phyloP scores from a whole-genome alignment of 2,113 vertebrate species.

The Myanophis thanlyinensis region DNA sequence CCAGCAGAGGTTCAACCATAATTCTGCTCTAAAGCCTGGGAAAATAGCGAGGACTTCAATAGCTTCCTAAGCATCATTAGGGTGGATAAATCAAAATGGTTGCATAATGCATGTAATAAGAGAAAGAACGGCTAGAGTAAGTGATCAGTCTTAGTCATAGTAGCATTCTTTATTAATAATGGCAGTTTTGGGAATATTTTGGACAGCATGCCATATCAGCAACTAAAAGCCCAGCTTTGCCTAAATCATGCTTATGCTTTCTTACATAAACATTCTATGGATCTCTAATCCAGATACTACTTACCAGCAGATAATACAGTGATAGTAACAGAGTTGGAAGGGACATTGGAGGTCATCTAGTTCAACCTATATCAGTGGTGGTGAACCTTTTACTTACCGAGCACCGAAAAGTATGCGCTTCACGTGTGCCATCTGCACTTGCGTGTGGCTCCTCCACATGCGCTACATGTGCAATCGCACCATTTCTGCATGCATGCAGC shows the following conservation, averaged over 20 bases:
- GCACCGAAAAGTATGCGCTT: too few species aligned
- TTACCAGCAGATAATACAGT: not conserved
- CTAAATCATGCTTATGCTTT: not conserved
- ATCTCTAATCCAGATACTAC: not conserved
- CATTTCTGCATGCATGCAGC: too few species aligned
- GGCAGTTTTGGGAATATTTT: not conserved
- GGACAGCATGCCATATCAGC: not conserved
- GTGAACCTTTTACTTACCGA: too few species aligned
- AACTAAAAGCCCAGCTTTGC: not conserved
- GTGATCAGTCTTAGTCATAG: not conserved
- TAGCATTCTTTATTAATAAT: not conserved
- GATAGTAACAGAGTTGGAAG: not conserved
- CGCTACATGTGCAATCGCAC: too few species aligned
- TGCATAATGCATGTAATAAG: not conserved
- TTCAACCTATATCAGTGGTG: too few species aligned
- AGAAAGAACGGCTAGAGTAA: not conserved
- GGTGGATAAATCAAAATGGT: not conserved
- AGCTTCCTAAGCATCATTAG: not conserved
- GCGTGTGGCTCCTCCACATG: too few species aligned
- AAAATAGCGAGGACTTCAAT: not conserved
- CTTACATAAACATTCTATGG: not conserved
- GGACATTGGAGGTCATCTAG: not conserved
- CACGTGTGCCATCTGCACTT: too few species aligned
- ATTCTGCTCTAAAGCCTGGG: not conserved
- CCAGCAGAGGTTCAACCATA: not conserved